Evolutionary conservation across 2,113 vertebrate genomes (phyloP), one percentile per base, ranked within the genome.

Genomic region (Myotis lucifugus): DNA sequence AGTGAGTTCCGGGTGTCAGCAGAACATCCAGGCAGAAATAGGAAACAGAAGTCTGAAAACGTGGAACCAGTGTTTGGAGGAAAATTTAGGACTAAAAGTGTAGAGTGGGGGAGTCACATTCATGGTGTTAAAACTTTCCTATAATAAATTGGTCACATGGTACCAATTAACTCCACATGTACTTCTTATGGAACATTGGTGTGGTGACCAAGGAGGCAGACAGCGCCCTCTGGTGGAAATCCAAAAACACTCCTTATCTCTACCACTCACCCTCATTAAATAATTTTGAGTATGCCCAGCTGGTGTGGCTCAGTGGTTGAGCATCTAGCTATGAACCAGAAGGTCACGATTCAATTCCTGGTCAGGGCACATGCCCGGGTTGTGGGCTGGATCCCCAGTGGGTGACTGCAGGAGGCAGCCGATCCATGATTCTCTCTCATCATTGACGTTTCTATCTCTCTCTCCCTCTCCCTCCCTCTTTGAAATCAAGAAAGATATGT

Each of bases 141-240:
- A 25, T 52, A 37, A 87, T 64, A 85, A 74, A 90, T 67, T 88
- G 48, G 23, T 78, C 76, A 54, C 52, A 52, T 34, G 69, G 54
- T 56, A 76, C 34, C 42, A 40, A 21, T 73, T 93, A 85, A 66
- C 64, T 88, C 48, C 48, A 9, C 23, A 6, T n/a, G 21, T 25
- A 48, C 40, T 56, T 95, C 64, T 11, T 11, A 2, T 18, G 14
- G 42, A 61, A 77, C 52, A 7, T 10, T 25, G 17, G 7, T 23
- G 40, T 85, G 83, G 61, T 27, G 67, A 95, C 78, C 40, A 89
- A 91, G 73, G 96, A 59, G 46, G 48, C 72, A 88, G 84, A 91
- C 34, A 82, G 83, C 8, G 18, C 90, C 94, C 94, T 88, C 84
- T 91, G 50, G 90, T 93, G 97, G 93, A 74, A 78, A 73, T 19